Base-by-base conservation (phyloP, 1,140 invertebrate genomes). In the Rhynchophorus ferrugineus region DNA sequence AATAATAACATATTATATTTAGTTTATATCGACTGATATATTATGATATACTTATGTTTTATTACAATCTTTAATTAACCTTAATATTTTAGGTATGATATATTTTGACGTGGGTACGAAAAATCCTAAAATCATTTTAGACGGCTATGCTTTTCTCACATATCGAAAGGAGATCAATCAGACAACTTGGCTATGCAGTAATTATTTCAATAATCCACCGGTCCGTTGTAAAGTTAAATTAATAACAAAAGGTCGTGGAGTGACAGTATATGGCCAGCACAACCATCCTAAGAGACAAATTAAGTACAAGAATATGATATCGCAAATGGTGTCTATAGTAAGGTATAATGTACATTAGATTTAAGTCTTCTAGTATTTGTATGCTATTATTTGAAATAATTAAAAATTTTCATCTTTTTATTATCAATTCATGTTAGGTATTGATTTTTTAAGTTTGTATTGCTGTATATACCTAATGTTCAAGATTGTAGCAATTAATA, bases 91-190 rank as follows among this genome's bases (percentile, higher is more conserved):
- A 59, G 58, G 50, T 37, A n/a, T 54, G 3, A 56, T 59, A 19
- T 59, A 56, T 39, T 59, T 59, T 24, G 58, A 59, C 19, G 53
- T 59, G 33, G 58, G 58, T 24, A 59, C 49, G n/a, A 59, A 62
- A 47, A 60, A 62, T 49, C 60, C 60, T n/a, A 62, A 62, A 49
- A 53, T 62, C 21, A 56, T 62, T 29, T 20, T 62, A 16, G 58
- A 62, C 35, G 50, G 49, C 41, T 58, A 58, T 33, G 56, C 57
- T 43, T 62, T 60, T 49, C 44, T 62, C 1, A 51, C 59, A 8
- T 49, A 59, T 46, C 52, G 36, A 46, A 59, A 59, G 22, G 58
- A 56, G 38, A 9, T 42, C 1, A 49, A 42, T 24, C 46, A 54
- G n/a, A 59, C 58, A 5, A 56, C 50, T 19, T 59, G 58, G 58